Evolutionary conservation across 1,140 invertebrate genomes (phyloP), one percentile per base, ranked within the genome.

Genomic region (Teleopsis dalmanni): DNA sequence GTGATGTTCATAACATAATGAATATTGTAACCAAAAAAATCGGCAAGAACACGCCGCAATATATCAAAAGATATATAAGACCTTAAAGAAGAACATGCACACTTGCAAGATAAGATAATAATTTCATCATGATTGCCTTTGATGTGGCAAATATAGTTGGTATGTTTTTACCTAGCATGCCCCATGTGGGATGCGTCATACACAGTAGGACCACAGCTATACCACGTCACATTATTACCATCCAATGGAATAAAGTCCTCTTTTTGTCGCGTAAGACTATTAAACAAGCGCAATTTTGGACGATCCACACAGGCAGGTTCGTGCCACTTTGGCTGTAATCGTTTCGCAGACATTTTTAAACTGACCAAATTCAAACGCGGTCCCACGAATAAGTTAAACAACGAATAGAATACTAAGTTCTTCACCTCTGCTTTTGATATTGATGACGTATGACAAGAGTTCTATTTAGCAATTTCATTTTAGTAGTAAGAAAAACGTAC

Each of bases 21-120:
- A 23, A 99, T 81, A 70, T 98, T 84, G 73, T 95, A 99, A 22
- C 88, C 87, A 76, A 99, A 99, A 72, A 98, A 99, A 65, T 95
- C 82, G 9, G 80, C 75, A 50, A 99, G 72, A 16, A 99, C 82
- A 62, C 97, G 75, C 45, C 97, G 78, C 27, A 99, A 70, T 63
- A 99, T 99, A 75, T 99, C 97, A 76, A 99, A 98, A 4, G 95
- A 95, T 63, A 99, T 96, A 66, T 99, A 99, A 11, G 95, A 95
- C 58, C 95, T 94, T 67, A 34, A 78, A 78, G 31, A 60, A 54
- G 59, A 57, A 43, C 7, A n/a, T 19, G n/a, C n/a, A 14, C 14
- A 13, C 7, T 7, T 56, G 57, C n/a, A n/a, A n/a, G n/a, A n/a
- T n/a, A n/a, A n/a, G n/a, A n/a, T n/a, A n/a, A n/a, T n/a, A n/a